phyloP scores from a whole-genome alignment of 2,888 invertebrate species.

The Drosophila yooni region DNA sequence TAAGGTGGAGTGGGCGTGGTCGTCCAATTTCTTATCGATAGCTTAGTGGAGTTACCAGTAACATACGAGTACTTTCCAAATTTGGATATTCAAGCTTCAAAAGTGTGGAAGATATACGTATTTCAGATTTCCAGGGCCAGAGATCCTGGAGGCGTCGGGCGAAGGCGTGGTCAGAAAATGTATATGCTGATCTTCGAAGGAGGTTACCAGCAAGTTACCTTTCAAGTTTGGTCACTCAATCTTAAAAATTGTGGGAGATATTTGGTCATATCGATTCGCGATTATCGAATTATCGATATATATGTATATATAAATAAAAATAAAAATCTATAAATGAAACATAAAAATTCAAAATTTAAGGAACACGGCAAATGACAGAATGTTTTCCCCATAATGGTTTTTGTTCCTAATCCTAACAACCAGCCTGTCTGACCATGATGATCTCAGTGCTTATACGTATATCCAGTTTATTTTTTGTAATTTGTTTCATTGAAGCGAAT shows the following conservation, averaged over 20 bases:
- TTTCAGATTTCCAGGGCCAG: neutral
- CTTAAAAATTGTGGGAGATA: neutral
- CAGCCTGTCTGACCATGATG: neutral
- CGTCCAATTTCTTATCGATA: too few species aligned
- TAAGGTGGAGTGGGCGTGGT: too few species aligned
- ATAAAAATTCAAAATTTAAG: too few species aligned
- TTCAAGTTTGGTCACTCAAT: rapidly evolving
- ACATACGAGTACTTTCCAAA: too few species aligned
- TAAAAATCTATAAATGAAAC: too few species aligned
- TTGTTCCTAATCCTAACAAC: neutral
- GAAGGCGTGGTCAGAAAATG: too few species aligned
- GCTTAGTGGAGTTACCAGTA: too few species aligned
- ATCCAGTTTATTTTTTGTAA: neutral
- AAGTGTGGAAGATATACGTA: neutral
- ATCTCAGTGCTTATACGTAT: neutral
- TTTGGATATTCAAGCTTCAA: too few species aligned
- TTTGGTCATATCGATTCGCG: neutral
- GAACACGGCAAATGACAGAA: neutral
- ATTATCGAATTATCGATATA: too few species aligned
- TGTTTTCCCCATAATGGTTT: neutral
- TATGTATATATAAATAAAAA: too few species aligned
- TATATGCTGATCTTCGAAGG: neutral
- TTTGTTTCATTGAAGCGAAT: neutral
- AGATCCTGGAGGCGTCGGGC: too few species aligned
- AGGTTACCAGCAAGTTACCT: neutral